Evolutionary conservation across 30 jellyfish, hydroid and myxozoan genomes (phyloP), one percentile per base, ranked within the genome.

Genomic region (Sanderia malayensis): DNA sequence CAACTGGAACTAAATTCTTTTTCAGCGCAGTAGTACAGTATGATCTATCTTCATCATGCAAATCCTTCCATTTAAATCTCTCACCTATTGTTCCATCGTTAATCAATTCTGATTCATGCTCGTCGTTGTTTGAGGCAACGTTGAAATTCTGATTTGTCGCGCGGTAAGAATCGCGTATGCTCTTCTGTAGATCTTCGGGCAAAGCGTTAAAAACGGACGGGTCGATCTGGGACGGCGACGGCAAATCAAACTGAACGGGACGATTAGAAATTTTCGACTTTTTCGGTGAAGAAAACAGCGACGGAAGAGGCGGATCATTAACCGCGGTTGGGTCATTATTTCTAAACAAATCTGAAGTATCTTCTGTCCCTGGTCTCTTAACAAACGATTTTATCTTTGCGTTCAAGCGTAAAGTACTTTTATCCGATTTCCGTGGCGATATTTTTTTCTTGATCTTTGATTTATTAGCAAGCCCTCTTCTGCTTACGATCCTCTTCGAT

Each of bases 151-250:
- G 67, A 46, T 80, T 70, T n/a, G 58, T 68, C 55, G 63, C 72
- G 18, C 61, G 66, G 31, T 69, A 60, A 17, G 80, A 68, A 28
- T 60, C 84, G 4, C 62, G 1, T 30, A 61, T 60, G 65, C 85
- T 58, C 80, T 46, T 27, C 44, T 73, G 81, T 18, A 87, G 71
- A 30, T 87, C 94, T 8, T 63, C 82, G 2, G 96, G 96, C 28
- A 87, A 55, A 19, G 83, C 86, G 27, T 79, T 53, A 31, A 87
- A 71, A 18, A 79, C 94, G 34, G 74, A 44, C 13, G 82, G 81
- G 55, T 87, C 96, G 41, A 87, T 70, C 46, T 80, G 91, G 26
- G 94, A 79, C 20, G 93, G 79, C 3, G 96, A 85, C 31, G 86
- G 83, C 49, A 87, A 57, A 17, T 68, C 89, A 45, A 32, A 27